Evolutionary conservation across 2,113 vertebrate species (phyloP), one percentile per base, ranked within the genome.

Genomic region (Brachirus orientalis): DNA sequence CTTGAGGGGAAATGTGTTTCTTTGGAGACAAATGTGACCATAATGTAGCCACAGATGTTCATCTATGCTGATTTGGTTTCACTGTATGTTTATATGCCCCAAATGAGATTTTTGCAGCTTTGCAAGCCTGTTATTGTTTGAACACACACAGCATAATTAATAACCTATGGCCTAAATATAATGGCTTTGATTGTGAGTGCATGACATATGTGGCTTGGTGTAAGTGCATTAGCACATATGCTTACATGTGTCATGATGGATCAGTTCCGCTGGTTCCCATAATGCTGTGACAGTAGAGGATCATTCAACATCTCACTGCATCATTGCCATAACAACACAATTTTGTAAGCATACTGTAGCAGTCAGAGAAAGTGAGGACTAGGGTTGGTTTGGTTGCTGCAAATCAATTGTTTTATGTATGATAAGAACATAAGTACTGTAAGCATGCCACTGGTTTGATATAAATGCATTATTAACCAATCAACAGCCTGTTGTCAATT

Each of bases 1-100:
- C 52, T 69, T 43, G 4, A 50, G 55, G 48, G 28, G 19, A 53
- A 78, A 76, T 60, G 3, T 69, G 36, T 52, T 53, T 75, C 17
- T 62, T 41, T 28, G 38, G 10, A 47, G 45, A 59, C 40, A 71
- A 68, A 70, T 51, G 46, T 36, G 33, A 52, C 20, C 8, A 28
- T 37, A 14, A 70, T 58, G 61, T 51, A 63, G 36, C 36, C 16
- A 6, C 6, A 35, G n/a, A 65, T 46, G 10, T 51, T 38, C 16
- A 6, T 58, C 4, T 7, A 33, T 55, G 35, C 52, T 47, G 45
- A 62, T 60, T 14, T 14, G 0, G 16, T n/a, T 62, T 47, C 51
- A 50, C 14, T 67, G 44, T 19, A 2, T 47, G 17, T 52, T 36
- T 56, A 37, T 52, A 51, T 20, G 10, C 9, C 14, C n/a, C 33